phyloP scores from a whole-genome alignment of 92 coral and sea anemone genomes.

The Porites lobata region DNA sequence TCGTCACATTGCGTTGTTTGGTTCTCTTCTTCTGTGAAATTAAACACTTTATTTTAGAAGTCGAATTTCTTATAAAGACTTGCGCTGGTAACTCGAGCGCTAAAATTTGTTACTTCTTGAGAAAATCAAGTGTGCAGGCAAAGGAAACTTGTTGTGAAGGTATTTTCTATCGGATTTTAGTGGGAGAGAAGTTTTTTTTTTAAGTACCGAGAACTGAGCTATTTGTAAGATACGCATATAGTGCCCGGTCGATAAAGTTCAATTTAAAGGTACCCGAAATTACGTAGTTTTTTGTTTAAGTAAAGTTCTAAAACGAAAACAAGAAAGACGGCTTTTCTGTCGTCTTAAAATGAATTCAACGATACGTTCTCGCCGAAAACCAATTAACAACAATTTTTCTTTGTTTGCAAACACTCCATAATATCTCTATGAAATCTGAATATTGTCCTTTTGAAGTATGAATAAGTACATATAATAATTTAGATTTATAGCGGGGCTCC shows the following conservation, averaged over 20 bases:
- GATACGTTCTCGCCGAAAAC: neutral
- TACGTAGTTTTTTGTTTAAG: conserved; percentile 5
- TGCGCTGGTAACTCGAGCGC: conserved; percentile 38
- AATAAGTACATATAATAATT: too few relatives aligned
- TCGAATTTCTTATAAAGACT: conserved; percentile 42
- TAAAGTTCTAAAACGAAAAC: neutral
- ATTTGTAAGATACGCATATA: neutral
- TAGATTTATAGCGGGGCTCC: too few relatives aligned
- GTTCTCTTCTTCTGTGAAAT: conserved; percentile 41
- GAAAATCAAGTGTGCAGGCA: conserved; percentile 49
- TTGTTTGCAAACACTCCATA: conserved; percentile 32
- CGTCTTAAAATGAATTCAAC: neutral
- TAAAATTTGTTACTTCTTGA: conserved; percentile 29
- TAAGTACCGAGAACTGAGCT: neutral
- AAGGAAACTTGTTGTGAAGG: conserved; percentile 17
- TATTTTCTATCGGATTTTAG: neutral
- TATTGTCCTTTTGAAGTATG: too few relatives aligned
- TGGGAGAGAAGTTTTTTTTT: neutral
- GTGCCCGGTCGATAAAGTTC: conserved; percentile 8
- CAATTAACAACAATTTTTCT: conserved; percentile 28
- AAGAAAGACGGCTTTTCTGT: neutral
- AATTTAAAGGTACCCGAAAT: conserved; percentile 29
- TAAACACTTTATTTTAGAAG: conserved; percentile 9
- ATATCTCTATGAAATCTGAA: too few relatives aligned
- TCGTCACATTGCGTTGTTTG: conserved; percentile 26